These are phyloP conservation scores for Perca schrenkii DNA, from an alignment of 2,113 vertebrate species.

Conservation along the genomic window DNA sequence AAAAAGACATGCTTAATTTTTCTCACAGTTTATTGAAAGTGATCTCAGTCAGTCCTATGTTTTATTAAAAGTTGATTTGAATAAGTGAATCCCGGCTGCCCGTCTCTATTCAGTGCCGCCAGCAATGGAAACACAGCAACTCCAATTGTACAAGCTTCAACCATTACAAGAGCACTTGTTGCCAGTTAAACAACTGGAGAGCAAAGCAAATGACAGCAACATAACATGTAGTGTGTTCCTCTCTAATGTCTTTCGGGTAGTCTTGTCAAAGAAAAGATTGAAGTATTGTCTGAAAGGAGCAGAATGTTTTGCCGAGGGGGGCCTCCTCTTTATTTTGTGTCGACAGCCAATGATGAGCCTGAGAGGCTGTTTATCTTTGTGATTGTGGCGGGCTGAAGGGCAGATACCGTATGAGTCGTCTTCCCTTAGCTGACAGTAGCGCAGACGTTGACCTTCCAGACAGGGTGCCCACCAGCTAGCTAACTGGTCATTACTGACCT, in stretches of 20 bases:
- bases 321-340: background rate
- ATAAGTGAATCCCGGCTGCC: constrained; percentile 25
- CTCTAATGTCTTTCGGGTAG: background rate
- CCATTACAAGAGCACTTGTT: constrained; percentile 10
- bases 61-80: constrained; percentile 52
- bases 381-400: constrained; percentile 11
- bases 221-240: background rate
- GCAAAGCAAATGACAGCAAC: background rate
- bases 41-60: background rate
- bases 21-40: constrained; percentile 3
- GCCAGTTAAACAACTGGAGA: background rate
- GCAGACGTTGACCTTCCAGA: constrained; percentile 40
- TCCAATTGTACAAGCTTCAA: constrained; percentile 11
- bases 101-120: constrained; percentile 28
- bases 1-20: background rate
- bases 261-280: background rate
- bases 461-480: constrained; percentile 11
- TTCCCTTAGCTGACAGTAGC: constrained; percentile 11
- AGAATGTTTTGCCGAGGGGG: background rate
- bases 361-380: constrained; percentile 24
- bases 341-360: background rate
- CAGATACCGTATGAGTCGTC: background rate
- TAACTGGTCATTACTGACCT: constrained; percentile 17
- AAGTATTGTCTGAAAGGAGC: background rate
- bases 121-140: constrained; percentile 21